A percentile compares a stretch with the other conserved stretches of the same genome.
These are phyloP conservation scores for Anthoscopus minutus DNA, from an alignment of 2,113 vertebrate species.

Conservation along the genomic window DNA sequence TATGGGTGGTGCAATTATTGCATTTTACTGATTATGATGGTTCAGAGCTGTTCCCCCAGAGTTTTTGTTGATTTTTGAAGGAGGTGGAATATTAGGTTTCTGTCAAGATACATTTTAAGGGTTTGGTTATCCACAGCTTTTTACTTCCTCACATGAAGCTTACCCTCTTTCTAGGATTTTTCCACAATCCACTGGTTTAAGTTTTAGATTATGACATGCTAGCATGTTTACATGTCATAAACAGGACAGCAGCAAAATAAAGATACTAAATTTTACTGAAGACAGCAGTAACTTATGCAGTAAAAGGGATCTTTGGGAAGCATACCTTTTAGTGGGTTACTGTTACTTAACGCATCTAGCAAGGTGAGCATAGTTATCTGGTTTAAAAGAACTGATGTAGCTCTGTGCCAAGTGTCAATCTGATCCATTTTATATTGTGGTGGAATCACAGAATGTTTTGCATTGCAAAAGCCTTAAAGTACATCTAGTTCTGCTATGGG, in stretches of 20 bases:
- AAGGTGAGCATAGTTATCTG: neutral
- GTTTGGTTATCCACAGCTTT: neutral
- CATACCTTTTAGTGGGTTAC: neutral
- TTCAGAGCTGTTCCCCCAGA: neutral
- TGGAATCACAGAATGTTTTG: neutral
- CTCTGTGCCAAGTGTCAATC: neutral
- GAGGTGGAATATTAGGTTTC: neutral
- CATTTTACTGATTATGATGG: too few species aligned
- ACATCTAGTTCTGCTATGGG: neutral
- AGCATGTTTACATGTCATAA: neutral
- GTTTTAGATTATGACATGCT: neutral
- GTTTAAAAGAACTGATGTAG: neutral
- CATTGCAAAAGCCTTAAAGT: neutral
- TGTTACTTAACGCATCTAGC: accelerated
- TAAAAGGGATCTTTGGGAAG: neutral
- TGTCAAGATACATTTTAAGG: neutral
- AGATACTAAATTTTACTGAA: neutral
- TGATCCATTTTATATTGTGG: neutral
- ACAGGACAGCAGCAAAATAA: neutral
- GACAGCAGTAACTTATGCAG: neutral
- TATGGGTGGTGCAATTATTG: neutral
- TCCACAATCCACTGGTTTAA: neutral
- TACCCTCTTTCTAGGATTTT: neutral
- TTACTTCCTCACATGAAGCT: neutral
- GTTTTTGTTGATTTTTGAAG: neutral